These are phyloP conservation scores for Paedocypris micromegethes DNA, from an alignment of 2,797 vertebrate species.

Conservation along the genomic window DNA sequence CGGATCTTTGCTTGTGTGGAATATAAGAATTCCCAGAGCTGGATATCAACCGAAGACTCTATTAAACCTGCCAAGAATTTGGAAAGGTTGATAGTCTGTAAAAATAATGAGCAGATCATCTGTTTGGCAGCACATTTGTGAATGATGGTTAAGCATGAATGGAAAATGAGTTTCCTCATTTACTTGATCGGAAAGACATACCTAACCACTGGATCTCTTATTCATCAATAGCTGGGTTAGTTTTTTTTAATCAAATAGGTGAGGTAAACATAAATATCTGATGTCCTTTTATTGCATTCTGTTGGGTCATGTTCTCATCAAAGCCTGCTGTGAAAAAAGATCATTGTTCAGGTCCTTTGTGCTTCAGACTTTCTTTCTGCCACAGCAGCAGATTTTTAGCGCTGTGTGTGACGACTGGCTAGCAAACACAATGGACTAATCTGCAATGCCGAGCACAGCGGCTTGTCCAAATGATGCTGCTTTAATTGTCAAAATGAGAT, in stretches of 20 bases:
- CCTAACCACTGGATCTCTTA: conserved; percentile 28
- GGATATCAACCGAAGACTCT: background rate
- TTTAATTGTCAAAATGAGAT: background rate
- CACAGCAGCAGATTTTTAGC: conserved; percentile 32
- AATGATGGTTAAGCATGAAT: conserved; percentile 14
- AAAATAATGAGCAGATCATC: conserved; percentile 32
- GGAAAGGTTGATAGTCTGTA: conserved; percentile 16
- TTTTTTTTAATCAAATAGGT: conserved; percentile 29
- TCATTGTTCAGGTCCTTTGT: background rate
- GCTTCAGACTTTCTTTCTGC: conserved; percentile 9
- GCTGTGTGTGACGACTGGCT: conserved; percentile 46
- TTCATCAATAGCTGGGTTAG: conserved; percentile 36
- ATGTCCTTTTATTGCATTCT: background rate
- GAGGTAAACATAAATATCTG: conserved; percentile 25
- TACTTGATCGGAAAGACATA: conserved; percentile 42
- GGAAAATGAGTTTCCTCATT: conserved; percentile 19
- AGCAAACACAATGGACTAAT: conserved; percentile 46
- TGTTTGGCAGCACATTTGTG: conserved; percentile 25
- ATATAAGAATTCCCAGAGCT: background rate
- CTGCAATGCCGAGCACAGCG: background rate
- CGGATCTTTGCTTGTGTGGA: too few species aligned
- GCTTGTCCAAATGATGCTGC: conserved; percentile 2
- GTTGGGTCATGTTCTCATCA: background rate
- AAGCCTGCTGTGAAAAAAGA: conserved; percentile 3
- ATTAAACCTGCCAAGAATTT: conserved; percentile 14